Evolutionary conservation across 92 coral and sea anemone species (phyloP).

Genomic region (Scolanthus callimorphus): DNA sequence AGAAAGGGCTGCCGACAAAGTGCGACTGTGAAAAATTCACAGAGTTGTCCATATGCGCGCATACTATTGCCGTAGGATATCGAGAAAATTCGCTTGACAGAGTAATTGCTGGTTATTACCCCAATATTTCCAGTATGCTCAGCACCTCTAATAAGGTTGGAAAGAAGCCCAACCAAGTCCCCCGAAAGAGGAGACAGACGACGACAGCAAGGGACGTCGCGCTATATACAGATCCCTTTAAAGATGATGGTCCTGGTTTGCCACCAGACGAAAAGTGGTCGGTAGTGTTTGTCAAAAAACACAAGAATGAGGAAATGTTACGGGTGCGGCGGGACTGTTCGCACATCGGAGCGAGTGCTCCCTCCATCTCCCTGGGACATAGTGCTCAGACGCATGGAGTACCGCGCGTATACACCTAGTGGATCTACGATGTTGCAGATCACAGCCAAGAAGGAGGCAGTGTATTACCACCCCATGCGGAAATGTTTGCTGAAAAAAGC

Average conservation of each 20-base stretch:
- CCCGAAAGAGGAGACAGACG: neutral
- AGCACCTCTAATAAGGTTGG: conserved; percentile 2
- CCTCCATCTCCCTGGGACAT: conserved; percentile 55
- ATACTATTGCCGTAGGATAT: conserved; percentile 28
- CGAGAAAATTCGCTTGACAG: conserved; percentile 1
- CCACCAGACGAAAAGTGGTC: neutral
- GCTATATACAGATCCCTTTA: neutral
- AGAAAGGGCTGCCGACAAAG: conserved; percentile 17
- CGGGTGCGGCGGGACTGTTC: conserved; percentile 41
- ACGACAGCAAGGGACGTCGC: neutral
- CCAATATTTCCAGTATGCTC: conserved; percentile 9
- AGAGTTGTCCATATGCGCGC: conserved; percentile 25
- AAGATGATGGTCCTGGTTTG: neutral
- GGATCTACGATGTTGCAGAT: conserved; percentile 14
- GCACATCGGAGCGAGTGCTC: neutral
- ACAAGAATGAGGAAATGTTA: conserved; percentile 47
- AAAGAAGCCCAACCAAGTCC: conserved; percentile 7
- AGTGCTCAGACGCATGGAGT: conserved; percentile 24
- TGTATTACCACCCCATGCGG: conserved; percentile 34
- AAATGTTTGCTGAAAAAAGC: conserved; percentile 26
- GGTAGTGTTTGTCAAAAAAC: conserved; percentile 24
- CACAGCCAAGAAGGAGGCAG: conserved; percentile 28
- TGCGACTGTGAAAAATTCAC: conserved; percentile 34
- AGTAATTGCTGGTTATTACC: neutral
- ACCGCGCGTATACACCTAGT: conserved; percentile 9